Evolutionary conservation across 37 sponge, comb jelly and placozoan genomes (phyloP).

Genomic region (Haliclona indistincta): DNA sequence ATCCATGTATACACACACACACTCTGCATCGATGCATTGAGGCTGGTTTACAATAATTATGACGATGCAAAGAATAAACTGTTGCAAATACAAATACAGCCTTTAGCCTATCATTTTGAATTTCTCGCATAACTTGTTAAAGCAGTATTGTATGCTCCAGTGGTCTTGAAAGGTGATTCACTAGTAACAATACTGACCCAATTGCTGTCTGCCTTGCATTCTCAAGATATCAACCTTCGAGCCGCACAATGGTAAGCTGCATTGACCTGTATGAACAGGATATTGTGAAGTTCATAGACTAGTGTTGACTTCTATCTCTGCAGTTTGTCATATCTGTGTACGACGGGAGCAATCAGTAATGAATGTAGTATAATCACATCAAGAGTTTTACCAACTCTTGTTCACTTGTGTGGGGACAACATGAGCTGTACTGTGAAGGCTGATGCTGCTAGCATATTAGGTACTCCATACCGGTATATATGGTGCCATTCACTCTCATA

Average conservation of each 20-base stretch:
- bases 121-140: conserved; percentile 9
- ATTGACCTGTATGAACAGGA: neutral
- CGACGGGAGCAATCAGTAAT: conserved; percentile 6
- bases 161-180: conserved; percentile 1
- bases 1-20: neutral
- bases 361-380: conserved; percentile 1
- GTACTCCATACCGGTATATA: neutral
- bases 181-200: conserved; percentile 7
- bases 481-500: neutral
- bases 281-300: neutral
- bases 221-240: conserved; percentile 29
- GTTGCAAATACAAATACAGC: neutral
- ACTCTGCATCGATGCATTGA: too few relatives aligned
- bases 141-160: neutral
- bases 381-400: conserved; percentile 33
- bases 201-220: conserved; percentile 20
- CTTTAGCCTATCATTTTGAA: neutral
- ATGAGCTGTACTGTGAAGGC: neutral
- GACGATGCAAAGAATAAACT: too few relatives aligned
- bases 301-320: neutral
- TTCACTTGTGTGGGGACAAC: conserved; percentile 4
- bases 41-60: too few relatives aligned
- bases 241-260: conserved; percentile 29
- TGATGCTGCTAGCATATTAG: conserved; percentile 13
- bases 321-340: conserved; percentile 38